Evolutionary conservation across 2,888 invertebrate genomes (phyloP), one percentile per base, ranked within the genome.

Genomic region (Oscheius sp.): DNA sequence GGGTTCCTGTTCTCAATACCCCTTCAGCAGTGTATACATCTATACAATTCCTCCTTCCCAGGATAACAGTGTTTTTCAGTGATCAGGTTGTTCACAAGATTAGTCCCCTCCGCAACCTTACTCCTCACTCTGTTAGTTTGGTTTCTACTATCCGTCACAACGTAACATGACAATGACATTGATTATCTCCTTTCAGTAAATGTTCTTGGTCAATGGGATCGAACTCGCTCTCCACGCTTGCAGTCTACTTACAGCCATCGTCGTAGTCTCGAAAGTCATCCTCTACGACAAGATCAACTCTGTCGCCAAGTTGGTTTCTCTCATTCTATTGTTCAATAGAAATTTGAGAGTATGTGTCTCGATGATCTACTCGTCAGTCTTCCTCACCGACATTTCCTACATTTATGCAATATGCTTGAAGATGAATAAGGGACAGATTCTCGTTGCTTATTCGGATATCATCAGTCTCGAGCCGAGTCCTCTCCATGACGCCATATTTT

Each of bases 401-500:
- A n/a, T 10, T 11, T 62, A 62, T 62, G 37, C 42, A 4, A 47
- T 62, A n/a, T 62, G 1, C 5, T n/a, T 62, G n/a, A 62, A 62
- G 47, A 21, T 37, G 3, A 7, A 9, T 2, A 32, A 47, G 47
- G 37, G 37, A 10, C 62, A 62, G 47, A 9, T 63, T n/a, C 13
- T 47, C n/a, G 47, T 63, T n/a, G 47, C n/a, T 9, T 63, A 63
- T 29, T 7, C n/a, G 5, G 63, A 63, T 50, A 48, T 63, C 63
- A 48, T 63, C 32, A 63, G 21, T 7, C 47, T 48, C 7, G 48
- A 48, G 47, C 21, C 5, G 48, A 53, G 13, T 3, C 63, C 68
- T 5, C 51, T 68, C n/a, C 68, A 33, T n/a, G 13, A n/a, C 7
- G 68, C 55, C 13, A 68, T 68, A n/a, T 68, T 68, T 21, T 42